Base-by-base conservation (phyloP, 2,797 vertebrate genomes). In the Semotilus atromaculatus region DNA sequence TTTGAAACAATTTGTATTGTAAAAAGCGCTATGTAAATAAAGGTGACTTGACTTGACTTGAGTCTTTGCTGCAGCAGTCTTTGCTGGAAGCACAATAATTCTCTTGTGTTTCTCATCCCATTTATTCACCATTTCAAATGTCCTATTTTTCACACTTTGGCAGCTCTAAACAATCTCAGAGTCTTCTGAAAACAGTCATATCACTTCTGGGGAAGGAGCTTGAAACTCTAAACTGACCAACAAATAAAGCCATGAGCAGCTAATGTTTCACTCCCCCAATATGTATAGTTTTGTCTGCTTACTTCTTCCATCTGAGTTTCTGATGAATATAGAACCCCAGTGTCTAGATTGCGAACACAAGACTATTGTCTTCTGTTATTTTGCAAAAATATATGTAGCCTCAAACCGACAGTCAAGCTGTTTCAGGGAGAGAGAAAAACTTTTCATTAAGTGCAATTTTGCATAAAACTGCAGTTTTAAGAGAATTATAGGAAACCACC, bases 361-460 rank as follows among this genome's bases (percentile, higher is more conserved):
- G 23, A 48, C 38, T 51, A 68, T 80, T 62, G 16, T 48, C 26
- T 84, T 60, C 1, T 80, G 29, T 55, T 83, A 40, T 75, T 75
- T 67, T n/a, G 38, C 6, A 31, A 67, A 10, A 40, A 80, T 10
- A 83, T 29, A 53, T n/a, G 34, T 79, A 48, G n/a, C 2, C 26
- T 31, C 29, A 64, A 64, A 73, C 55, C 38, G 40, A 53, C 67
- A 26, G 31, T 23, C 31, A 10, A 23, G 11, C 34, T n/a, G 5
- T 74, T 80, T 66, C 5, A 73, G 3, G n/a, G 45, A 48, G 45
- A 48, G 14, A 48, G n/a, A 75, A 68, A 21, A 16, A 14, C 36
- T 66, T 74, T 66, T 60, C 26, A 55, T 55, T 45, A 29, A 19
- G 23, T 53, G 0, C 9, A 23, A 29, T 74, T 80, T 64, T 80